phyloP scores from a whole-genome alignment of 1,140 invertebrate genomes.

The Drosophila funebris region DNA sequence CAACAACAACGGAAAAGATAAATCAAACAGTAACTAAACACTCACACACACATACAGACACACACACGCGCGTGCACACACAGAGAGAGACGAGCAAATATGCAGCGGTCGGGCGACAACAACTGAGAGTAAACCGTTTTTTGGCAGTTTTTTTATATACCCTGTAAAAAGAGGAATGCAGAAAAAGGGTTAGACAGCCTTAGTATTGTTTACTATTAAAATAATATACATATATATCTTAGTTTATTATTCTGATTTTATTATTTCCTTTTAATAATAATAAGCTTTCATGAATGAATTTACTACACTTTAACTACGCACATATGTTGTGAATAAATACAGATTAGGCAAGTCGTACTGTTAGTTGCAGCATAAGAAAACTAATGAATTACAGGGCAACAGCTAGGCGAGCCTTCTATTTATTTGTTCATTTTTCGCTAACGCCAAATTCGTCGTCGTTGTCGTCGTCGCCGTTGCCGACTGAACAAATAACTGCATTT shows the following conservation, averaged over 20 bases:
- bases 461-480: slow-evolving; percentile 9
- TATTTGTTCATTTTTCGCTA: slow-evolving; percentile 32
- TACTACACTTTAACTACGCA: too few species aligned
- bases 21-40: slow-evolving; percentile 78
- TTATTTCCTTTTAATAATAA: too few species aligned
- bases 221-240: too few species aligned
- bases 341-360: too few species aligned
- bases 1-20: slow-evolving; percentile 75
- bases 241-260: too few species aligned
- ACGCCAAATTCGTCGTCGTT: slow-evolving; percentile 21
- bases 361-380: too few species aligned
- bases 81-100: slow-evolving; percentile 21
- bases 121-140: slow-evolving; percentile 61
- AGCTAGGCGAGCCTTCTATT: background rate
- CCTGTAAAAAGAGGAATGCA: slow-evolving; percentile 7
- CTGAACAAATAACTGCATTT: slow-evolving; percentile 81
- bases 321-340: too few species aligned
- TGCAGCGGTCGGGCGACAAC: slow-evolving; percentile 36
- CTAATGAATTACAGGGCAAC: slow-evolving; percentile 12
- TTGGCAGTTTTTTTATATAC: slow-evolving; percentile 13
- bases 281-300: too few species aligned
- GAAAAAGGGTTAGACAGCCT: too few species aligned
- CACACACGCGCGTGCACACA: slow-evolving; percentile 33
- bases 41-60: slow-evolving; percentile 40
- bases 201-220: too few species aligned